Conservation (phyloP, 2,113 vertebrate genomes). For the Prietella phreatophila region DNA sequence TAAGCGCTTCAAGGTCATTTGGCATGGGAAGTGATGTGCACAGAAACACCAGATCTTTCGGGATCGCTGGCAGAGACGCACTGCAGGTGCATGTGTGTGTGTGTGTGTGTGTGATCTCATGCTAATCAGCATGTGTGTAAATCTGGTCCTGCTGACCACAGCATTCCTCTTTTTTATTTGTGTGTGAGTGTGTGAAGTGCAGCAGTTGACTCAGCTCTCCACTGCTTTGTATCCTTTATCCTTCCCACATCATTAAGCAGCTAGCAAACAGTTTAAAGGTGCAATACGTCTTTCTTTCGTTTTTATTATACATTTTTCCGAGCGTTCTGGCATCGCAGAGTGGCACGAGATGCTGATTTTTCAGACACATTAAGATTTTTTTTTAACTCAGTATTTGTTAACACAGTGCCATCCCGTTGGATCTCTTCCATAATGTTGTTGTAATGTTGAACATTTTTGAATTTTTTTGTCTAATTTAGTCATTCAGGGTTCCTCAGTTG, state of each 20-base stretch:
- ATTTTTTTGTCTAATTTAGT: neutral
- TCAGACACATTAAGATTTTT: neutral
- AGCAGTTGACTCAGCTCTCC: slow-evolving; percentile 23
- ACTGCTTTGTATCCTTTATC: slow-evolving; percentile 14
- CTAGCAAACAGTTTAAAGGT: slow-evolving; percentile 23
- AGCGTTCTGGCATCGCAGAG: neutral
- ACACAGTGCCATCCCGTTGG: neutral
- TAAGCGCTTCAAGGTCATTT: slow-evolving; percentile 37
- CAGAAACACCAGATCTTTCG: slow-evolving; percentile 18
- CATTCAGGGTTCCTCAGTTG: neutral
- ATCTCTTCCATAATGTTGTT: neutral
- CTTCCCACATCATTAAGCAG: slow-evolving; percentile 12
- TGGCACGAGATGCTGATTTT: neutral
- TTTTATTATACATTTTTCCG: neutral
- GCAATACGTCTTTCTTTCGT: neutral
- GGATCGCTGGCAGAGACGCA: slow-evolving; percentile 30
- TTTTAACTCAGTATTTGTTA: neutral
- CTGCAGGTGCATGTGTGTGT: slow-evolving; percentile 38
- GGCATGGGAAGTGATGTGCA: slow-evolving; percentile 22
- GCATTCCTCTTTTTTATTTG: slow-evolving; percentile 23
- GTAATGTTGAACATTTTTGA: too few species aligned
- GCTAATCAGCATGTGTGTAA: slow-evolving; percentile 39
- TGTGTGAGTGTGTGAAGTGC: slow-evolving; percentile 3
- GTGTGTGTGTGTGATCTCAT: neutral
- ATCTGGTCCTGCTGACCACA: slow-evolving; percentile 43